These are phyloP conservation scores for Bellardia bayeri DNA, from an alignment of 2,888 invertebrate species.

Conservation along the genomic window DNA sequence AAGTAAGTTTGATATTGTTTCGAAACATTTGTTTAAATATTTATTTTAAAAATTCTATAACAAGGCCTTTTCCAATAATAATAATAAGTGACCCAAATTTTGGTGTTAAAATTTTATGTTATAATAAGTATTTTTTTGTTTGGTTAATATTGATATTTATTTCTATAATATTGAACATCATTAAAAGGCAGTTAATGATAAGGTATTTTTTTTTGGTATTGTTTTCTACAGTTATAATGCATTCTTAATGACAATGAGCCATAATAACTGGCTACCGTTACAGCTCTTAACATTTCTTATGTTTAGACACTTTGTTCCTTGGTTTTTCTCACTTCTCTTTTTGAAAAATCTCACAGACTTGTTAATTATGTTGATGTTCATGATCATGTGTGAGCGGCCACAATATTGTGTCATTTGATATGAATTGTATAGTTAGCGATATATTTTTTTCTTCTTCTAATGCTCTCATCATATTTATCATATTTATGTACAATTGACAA, in stretches of 20 bases:
- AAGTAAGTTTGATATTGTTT: background rate
- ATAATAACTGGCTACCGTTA: constrained; percentile 53
- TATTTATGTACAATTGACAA: background rate
- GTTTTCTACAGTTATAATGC: constrained; percentile 38
- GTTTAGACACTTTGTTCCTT: constrained; percentile 11
- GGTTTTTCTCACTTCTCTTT: background rate
- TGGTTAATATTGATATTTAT: constrained; percentile 19
- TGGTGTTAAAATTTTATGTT: background rate
- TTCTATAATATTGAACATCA: background rate
- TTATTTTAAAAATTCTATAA: background rate
- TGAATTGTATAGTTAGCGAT: background rate
- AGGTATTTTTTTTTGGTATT: constrained; percentile 24
- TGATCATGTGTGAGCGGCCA: background rate
- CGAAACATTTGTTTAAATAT: background rate
- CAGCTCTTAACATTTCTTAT: constrained; percentile 14
- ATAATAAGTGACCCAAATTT: background rate
- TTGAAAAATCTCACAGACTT: background rate
- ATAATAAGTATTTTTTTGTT: background rate
- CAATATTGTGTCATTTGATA: constrained; percentile 63
- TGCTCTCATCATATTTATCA: background rate
- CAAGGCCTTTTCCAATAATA: background rate
- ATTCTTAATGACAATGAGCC: constrained; percentile 41
- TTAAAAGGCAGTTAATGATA: constrained; percentile 12
- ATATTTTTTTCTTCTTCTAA: background rate
- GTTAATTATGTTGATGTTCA: constrained; percentile 19